A percentile compares a stretch with the other conserved stretches of the same genome.
Conservation (phyloP, 2,888 invertebrate species). For the Hirtodrosophila cameraria region DNA sequence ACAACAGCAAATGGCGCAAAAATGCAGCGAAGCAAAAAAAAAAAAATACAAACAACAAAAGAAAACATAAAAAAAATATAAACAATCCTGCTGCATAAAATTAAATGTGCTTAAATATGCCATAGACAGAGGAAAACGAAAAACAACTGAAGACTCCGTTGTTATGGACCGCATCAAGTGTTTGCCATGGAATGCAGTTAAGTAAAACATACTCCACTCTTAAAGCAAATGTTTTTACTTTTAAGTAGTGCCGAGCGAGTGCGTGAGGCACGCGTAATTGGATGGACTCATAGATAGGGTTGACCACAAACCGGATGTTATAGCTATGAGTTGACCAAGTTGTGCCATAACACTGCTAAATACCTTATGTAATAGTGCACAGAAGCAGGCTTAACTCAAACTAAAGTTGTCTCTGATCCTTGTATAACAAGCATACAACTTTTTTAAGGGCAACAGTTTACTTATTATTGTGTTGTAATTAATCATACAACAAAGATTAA, state of each 20-base stretch:
- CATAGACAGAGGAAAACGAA: constrained; percentile 25
- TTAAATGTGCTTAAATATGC: constrained; percentile 44
- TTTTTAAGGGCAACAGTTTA: too few species aligned
- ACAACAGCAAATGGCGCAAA: constrained; percentile 24
- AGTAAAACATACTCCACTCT: constrained; percentile 25
- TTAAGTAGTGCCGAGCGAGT: constrained; percentile 34
- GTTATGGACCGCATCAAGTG: constrained; percentile 32
- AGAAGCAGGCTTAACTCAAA: too few species aligned
- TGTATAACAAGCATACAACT: too few species aligned
- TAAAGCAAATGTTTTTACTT: constrained; percentile 31
- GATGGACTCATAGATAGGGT: constrained; percentile 29
- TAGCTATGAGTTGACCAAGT: background rate
- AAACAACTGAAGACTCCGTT: constrained; percentile 23
- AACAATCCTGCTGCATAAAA: constrained; percentile 62
- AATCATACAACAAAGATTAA: too few species aligned
- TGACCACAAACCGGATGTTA: constrained; percentile 23
- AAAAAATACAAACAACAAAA: constrained; percentile 30
- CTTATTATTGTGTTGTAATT: too few species aligned
- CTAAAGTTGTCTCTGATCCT: too few species aligned
- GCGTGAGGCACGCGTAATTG: constrained; percentile 48
- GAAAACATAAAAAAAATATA: background rate
- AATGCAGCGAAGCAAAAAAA: constrained; percentile 18
- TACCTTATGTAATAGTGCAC: background rate
- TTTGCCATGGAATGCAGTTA: constrained; percentile 53
- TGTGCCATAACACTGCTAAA: constrained; percentile 4